Base-by-base conservation (phyloP, 2,888 invertebrate species). In the Mesoligia furuncula region DNA sequence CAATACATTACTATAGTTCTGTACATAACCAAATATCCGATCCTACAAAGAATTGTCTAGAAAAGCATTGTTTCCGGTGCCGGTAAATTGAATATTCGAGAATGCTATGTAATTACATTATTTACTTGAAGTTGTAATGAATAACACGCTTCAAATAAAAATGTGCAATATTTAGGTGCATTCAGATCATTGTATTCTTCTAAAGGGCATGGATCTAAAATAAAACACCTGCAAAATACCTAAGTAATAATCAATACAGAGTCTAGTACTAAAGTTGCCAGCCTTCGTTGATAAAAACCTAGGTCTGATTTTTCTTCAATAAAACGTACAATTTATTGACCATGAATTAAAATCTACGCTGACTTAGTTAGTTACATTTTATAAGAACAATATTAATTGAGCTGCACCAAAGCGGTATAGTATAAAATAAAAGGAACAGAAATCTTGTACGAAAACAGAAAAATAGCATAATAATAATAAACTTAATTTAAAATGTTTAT, bases 171-270 rank as follows among this genome's bases (percentile, higher is more conserved):
- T 48, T 66, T 70, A 27, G 51, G n/a, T 75, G 64, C 54, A 65
- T 77, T 45, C 1, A 13, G 59, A 31, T 54, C 39, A 48, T 70
- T 45, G 15, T 61, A 20, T 72, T 57, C 71, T 77, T 68, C 17
- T 68, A 70, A 72, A 85, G 69, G 67, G 73, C 80, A 75, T 48
- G 36, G 17, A 69, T 85, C 54, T 77, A 84, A 77, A 75, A 69
- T 75, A 85, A 73, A 87, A 87, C 78, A 79, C 78, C 71, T 76
- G 71, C 81, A 73, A 64, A 79, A 79, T 79, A 75, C 68, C 71
- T 76, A 51, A 71, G 31, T 59, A 73, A 73, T 79, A 85, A 85
- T 85, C 80, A 81, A 78, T 81, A 85, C 84, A 75, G 61, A 45
- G 72, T 76, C 70, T 77, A 73, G 65, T 27, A 51, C 54, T 39